Conservation (phyloP, 2,797 vertebrate genomes). For the Poeciliopsis presidionis region DNA sequence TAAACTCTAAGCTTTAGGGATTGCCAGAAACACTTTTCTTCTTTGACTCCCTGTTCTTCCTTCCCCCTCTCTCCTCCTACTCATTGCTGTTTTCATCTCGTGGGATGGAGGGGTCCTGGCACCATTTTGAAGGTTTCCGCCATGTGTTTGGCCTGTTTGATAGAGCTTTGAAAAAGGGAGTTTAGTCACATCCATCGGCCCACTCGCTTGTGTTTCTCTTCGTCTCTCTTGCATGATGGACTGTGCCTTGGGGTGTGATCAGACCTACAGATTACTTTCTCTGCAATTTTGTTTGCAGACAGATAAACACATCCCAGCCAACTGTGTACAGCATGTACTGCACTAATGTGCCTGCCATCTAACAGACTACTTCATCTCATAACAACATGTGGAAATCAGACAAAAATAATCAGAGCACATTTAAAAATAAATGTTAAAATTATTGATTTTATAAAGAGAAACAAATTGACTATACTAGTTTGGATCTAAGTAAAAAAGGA, state of each 20-base stretch:
- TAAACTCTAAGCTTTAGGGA: slow-evolving; percentile 31
- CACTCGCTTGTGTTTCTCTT: slow-evolving; percentile 13
- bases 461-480: background rate
- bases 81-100: slow-evolving; percentile 25
- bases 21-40: slow-evolving; percentile 5
- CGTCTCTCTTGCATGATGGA: background rate
- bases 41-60: slow-evolving; percentile 3
- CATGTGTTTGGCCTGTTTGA: slow-evolving; percentile 11
- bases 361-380: background rate
- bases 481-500: background rate
- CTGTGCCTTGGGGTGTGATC: slow-evolving; percentile 18
- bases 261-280: slow-evolving; percentile 6
- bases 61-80: slow-evolving; percentile 13
- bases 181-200: slow-evolving; percentile 16
- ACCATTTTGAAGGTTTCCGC: slow-evolving; percentile 34
- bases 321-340: background rate
- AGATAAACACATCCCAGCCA: background rate
- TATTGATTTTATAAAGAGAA: background rate
- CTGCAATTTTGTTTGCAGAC: background rate
- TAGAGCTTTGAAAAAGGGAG: slow-evolving; percentile 15
- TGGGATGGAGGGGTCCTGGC: slow-evolving; percentile 28
- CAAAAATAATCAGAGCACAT: background rate
- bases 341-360: background rate
- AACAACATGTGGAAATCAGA: background rate
- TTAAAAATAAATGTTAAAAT: background rate